Base-by-base conservation (phyloP, 2,888 invertebrate species). In the Phyllotreta striolata region DNA sequence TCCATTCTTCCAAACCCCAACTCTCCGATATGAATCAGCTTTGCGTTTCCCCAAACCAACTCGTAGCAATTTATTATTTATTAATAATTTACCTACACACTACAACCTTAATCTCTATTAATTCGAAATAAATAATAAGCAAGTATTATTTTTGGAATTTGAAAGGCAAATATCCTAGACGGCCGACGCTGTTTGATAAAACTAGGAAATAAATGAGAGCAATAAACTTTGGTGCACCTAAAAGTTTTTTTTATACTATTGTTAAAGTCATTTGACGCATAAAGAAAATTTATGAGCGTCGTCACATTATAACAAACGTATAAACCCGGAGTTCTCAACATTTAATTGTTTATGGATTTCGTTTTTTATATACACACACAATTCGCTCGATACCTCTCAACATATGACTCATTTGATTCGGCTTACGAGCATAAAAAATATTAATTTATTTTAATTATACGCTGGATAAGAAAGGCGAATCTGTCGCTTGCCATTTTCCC, bases 201-300 rank as follows among this genome's bases (percentile, higher is more conserved):
- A 51, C 24, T 51, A 51, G 47, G 47, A 47, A 35, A 51, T 51
- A 52, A 52, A 52, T 52, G 52, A 39, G 52, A 52, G 52, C 52
- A 12, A 52, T 52, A 52, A 52, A 52, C 52, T 52, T 52, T 52
- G 52, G 38, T 52, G 52, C 60, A 61, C 55, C 61, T 46, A 64
- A 61, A 62, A 40, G 55, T 43, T 47, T 41, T 8, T 56, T 56
- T 61, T 61, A 64, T 64, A 52, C 63, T 55, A 54, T 64, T 64
- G 60, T 64, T 64, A 64, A 64, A 64, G 64, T 64, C 64, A 62
- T 61, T 52, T 61, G 64, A 64, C 52, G 54, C 54, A 56, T 64
- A 52, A 64, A 64, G 46, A 57, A 46, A 64, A 64, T 64, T 61
- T 64, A 64, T 64, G 52, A 41, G 40, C 57, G 43, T 56, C 24